phyloP scores from a whole-genome alignment of 1,140 invertebrate genomes.

The Nymphalis io region DNA sequence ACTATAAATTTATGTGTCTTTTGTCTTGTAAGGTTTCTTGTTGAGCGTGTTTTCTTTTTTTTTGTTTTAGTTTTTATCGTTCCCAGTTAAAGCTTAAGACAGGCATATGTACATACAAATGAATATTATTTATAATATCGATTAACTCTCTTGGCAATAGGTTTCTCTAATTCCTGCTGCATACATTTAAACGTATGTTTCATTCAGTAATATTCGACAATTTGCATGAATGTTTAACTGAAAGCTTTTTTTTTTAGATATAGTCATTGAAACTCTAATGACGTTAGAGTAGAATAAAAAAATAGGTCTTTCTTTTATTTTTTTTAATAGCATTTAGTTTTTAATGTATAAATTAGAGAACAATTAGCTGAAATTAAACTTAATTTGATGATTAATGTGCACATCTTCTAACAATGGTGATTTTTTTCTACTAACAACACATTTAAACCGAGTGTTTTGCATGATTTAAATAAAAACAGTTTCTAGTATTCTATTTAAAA shows the following conservation, averaged over 20 bases:
- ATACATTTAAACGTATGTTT: conserved; percentile 36
- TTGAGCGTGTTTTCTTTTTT: too few relatives aligned
- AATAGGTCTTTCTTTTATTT: conserved; percentile 1
- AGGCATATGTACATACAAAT: background rate
- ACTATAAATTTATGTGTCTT: too few relatives aligned
- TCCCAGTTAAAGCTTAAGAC: too few relatives aligned
- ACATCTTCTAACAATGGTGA: conserved; percentile 29
- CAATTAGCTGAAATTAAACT: background rate
- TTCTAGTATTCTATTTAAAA: background rate
- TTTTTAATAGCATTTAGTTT: conserved; percentile 19
- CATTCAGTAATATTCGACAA: conserved; percentile 39
- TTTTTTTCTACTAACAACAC: conserved; percentile 34
- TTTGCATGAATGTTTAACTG: conserved; percentile 48
- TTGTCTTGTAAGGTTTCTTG: too few relatives aligned
- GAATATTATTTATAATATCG: background rate
- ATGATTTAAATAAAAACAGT: conserved; percentile 14
- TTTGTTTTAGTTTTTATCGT: too few relatives aligned
- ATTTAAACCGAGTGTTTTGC: conserved; percentile 30
- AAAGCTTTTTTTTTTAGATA: conserved; percentile 51
- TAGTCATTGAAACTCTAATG: conserved; percentile 20
- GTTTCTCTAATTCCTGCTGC: conserved; percentile 25
- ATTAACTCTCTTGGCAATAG: conserved; percentile 50
- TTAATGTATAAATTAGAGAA: background rate
- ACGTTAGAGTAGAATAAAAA: conserved; percentile 21
- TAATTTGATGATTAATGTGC: conserved; percentile 21